These are phyloP conservation scores for Galemys pyrenaicus DNA, from an alignment of 2,113 vertebrate genomes.

Conservation along the genomic window DNA sequence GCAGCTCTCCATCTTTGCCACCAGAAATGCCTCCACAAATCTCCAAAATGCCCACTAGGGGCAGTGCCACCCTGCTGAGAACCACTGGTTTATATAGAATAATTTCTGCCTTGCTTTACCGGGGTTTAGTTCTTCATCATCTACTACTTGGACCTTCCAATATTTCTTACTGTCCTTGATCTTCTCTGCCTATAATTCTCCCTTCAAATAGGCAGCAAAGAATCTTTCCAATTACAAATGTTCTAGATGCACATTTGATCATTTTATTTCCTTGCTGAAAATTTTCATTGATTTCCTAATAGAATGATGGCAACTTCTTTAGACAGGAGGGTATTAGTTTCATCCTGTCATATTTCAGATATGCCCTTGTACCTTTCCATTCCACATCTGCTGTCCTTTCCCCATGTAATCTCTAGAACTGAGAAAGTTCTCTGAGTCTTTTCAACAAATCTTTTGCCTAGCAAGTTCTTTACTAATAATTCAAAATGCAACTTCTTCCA, in stretches of 20 bases:
- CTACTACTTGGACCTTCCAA: neutral
- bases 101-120: neutral
- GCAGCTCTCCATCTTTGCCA: neutral
- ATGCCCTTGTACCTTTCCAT: neutral
- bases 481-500: neutral
- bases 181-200: neutral
- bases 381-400: neutral
- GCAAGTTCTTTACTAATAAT: constrained; percentile 23
- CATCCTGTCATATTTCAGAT: neutral
- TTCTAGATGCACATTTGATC: neutral
- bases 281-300: neutral
- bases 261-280: neutral
- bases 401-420: neutral
- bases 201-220: neutral
- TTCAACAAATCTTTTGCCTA: neutral
- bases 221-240: neutral
- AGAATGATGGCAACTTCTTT: neutral
- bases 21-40: neutral
- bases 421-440: neutral
- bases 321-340: neutral
- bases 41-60: neutral
- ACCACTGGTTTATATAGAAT: neutral
- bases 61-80: neutral
- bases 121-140: neutral
- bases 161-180: neutral